Evolutionary conservation across 2,888 invertebrate species (phyloP).

Genomic region (Allolobophora icterica): DNA sequence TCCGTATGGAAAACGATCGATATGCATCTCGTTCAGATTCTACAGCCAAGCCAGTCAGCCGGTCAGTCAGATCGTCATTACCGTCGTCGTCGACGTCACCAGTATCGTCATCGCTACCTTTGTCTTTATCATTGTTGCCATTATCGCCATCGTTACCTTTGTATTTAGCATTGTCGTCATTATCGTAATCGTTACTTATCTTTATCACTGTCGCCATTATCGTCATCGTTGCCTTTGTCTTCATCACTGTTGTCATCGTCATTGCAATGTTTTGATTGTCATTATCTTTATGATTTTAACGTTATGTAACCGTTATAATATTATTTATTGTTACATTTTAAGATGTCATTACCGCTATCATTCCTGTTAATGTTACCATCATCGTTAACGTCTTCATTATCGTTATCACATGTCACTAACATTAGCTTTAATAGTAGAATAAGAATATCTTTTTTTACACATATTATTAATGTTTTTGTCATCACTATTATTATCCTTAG

Average conservation of each 20-base stretch:
- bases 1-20: constrained; percentile 12
- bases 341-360: too few relatives aligned
- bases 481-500: background rate
- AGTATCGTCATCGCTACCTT: background rate
- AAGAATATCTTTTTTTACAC: too few relatives aligned
- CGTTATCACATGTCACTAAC: too few relatives aligned
- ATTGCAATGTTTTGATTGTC: too few relatives aligned
- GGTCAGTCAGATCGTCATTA: background rate
- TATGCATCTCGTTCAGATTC: constrained; percentile 1
- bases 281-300: too few relatives aligned
- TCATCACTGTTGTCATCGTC: background rate
- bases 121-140: background rate
- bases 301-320: too few relatives aligned
- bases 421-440: too few relatives aligned
- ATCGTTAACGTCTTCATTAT: too few relatives aligned
- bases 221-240: background rate
- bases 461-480: background rate
- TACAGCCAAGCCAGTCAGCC: background rate
- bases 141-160: background rate
- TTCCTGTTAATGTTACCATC: too few relatives aligned
- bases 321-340: too few relatives aligned
- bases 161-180: background rate
- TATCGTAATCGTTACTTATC: background rate
- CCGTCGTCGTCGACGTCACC: background rate
- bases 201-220: background rate